These are phyloP conservation scores for Exocentrus adspersus DNA, from an alignment of 2,888 invertebrate genomes.

Conservation along the genomic window DNA sequence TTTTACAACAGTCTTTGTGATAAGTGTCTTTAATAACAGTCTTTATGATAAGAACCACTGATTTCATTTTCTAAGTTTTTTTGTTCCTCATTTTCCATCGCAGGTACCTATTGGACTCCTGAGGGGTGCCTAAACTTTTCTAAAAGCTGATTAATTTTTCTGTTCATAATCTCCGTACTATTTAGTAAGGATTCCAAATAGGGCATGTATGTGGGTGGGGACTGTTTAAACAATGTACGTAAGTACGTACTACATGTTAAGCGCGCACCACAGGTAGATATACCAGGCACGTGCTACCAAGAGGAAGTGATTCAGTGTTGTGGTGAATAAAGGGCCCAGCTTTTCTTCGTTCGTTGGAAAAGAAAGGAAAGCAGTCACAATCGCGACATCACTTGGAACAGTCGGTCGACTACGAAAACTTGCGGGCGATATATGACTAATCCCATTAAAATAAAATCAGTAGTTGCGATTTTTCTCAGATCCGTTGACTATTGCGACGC, in stretches of 20 bases:
- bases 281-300: conserved; percentile 56
- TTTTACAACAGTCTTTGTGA: no score
- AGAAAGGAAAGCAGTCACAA: conserved; percentile 35
- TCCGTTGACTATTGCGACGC: conserved; percentile 6
- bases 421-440: conserved; percentile 27
- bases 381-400: conserved; percentile 39
- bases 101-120: no score
- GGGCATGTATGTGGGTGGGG: conserved; percentile 41
- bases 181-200: conserved; percentile 5
- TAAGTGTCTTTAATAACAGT: no score
- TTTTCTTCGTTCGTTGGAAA: conserved; percentile 25
- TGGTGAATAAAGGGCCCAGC: conserved; percentile 44
- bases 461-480: conserved; percentile 17
- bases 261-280: conserved; percentile 40
- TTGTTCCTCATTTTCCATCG: no score
- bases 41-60: no score
- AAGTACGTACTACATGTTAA: conserved; percentile 30
- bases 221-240: conserved; percentile 46
- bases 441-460: conserved; percentile 12
- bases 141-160: no score
- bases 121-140: no score
- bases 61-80: no score
- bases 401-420: conserved; percentile 25
- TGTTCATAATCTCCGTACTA: neutral
- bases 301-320: conserved; percentile 57